These are phyloP conservation scores for Glyphotaelius pellucidus DNA, from an alignment of 2,888 invertebrate species.

Conservation along the genomic window DNA sequence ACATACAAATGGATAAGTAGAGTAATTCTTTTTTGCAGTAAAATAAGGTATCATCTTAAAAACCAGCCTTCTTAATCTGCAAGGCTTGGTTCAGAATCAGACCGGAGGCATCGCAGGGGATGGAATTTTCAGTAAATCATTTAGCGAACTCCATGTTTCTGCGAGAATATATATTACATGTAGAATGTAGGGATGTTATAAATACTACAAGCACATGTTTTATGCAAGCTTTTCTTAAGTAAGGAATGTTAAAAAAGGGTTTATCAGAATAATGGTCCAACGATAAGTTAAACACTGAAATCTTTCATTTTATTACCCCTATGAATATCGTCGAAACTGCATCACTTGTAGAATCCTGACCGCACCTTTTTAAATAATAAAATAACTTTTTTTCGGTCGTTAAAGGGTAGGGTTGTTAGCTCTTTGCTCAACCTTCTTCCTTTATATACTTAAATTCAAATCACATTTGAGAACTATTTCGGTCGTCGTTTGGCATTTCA, in stretches of 20 bases:
- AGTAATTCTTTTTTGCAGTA: not conserved
- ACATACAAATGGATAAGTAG: not conserved
- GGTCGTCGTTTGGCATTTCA: too few species aligned
- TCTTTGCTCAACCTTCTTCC: too few species aligned
- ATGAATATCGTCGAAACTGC: too few species aligned
- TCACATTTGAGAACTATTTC: too few species aligned
- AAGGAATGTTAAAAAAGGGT: not conserved
- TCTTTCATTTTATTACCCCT: too few species aligned
- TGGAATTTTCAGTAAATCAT: constrained; percentile 45
- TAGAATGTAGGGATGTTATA: constrained; percentile 27
- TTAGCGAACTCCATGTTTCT: constrained; percentile 35
- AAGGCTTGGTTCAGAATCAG: not conserved
- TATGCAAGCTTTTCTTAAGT: constrained; percentile 16
- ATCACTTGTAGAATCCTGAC: too few species aligned
- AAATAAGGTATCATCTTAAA: not conserved
- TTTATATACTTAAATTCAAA: too few species aligned
- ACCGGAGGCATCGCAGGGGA: constrained; percentile 22
- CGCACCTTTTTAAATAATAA: too few species aligned
- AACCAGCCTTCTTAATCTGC: not conserved
- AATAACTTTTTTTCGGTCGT: too few species aligned
- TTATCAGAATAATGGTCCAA: not conserved
- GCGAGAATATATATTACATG: constrained; percentile 39
- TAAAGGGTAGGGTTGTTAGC: too few species aligned
- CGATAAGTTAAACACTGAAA: not conserved
- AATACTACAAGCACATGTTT: not conserved